phyloP scores from a whole-genome alignment of 2,888 invertebrate species.

The Drosophila yooni region DNA sequence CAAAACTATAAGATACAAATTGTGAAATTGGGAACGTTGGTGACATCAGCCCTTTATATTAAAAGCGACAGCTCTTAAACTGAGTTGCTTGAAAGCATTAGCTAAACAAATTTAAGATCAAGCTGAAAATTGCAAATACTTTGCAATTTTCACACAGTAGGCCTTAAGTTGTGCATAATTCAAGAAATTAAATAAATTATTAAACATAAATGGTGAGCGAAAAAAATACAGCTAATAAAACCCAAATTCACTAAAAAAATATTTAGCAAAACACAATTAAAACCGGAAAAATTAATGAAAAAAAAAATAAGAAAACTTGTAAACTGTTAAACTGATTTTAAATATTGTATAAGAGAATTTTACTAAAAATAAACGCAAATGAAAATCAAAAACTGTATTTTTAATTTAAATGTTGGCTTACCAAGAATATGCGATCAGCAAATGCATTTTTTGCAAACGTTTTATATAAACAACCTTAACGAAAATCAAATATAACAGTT shows the following conservation, averaged over 20 bases:
- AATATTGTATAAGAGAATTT: slow-evolving; percentile 75
- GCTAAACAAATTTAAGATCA: slow-evolving; percentile 4
- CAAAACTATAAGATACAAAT: slow-evolving; percentile 11
- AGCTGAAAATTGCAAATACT: slow-evolving; percentile 42
- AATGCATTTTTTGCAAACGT: background rate
- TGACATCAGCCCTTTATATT: slow-evolving; percentile 47
- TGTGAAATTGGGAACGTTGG: slow-evolving; percentile 24
- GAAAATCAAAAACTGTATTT: slow-evolving; percentile 41
- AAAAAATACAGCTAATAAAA: slow-evolving; percentile 41
- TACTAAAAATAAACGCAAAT: slow-evolving; percentile 74
- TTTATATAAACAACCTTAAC: background rate
- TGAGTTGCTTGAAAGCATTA: slow-evolving; percentile 41
- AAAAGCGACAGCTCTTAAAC: slow-evolving; percentile 47
- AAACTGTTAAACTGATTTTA: slow-evolving; percentile 81
- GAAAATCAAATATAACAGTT: background rate
- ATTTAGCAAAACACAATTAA: slow-evolving; percentile 46
- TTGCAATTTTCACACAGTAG: slow-evolving; percentile 73
- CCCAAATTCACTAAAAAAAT: slow-evolving; percentile 45
- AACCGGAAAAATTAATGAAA: slow-evolving; percentile 15
- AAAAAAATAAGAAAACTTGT: slow-evolving; percentile 56
- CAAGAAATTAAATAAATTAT: slow-evolving; percentile 36
- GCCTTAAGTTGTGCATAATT: slow-evolving; percentile 76
- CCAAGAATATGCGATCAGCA: background rate
- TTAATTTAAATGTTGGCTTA: background rate
- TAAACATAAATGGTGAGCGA: slow-evolving; percentile 24